These are phyloP conservation scores for Drosophila fulvimacula DNA, from an alignment of 2,888 invertebrate species.

Conservation along the genomic window DNA sequence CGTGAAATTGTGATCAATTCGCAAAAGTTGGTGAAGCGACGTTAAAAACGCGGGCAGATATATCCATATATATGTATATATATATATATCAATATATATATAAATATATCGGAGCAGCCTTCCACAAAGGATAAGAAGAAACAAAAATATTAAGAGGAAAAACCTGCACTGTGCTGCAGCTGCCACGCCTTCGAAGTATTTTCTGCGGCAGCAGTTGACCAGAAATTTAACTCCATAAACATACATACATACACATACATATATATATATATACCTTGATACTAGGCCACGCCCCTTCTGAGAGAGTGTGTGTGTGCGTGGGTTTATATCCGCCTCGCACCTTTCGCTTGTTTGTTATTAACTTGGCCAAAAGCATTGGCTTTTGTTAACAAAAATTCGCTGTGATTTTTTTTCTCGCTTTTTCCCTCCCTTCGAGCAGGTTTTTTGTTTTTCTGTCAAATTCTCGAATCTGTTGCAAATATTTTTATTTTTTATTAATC, in stretches of 20 bases:
- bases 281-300: not conserved
- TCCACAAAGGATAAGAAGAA: constrained; percentile 1
- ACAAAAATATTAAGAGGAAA: not conserved
- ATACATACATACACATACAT: too few relatives aligned
- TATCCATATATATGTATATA: not conserved
- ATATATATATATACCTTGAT: not conserved
- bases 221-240: constrained; percentile 32
- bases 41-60: constrained; percentile 87
- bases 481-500: constrained; percentile 10
- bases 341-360: constrained; percentile 40
- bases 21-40: constrained; percentile 96
- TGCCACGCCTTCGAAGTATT: constrained; percentile 48
- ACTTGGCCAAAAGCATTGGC: constrained; percentile 28
- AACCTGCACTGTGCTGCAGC: constrained; percentile 29
- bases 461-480: constrained; percentile 40
- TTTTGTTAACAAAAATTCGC: constrained; percentile 59
- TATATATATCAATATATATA: constrained; percentile 1
- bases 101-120: constrained; percentile 4
- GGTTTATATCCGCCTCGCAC: constrained; percentile 18
- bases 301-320: constrained; percentile 19
- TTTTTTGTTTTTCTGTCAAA: constrained; percentile 15
- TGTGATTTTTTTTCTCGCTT: constrained; percentile 59
- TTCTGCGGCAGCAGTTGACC: constrained; percentile 73
- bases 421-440: constrained; percentile 21
- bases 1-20: constrained; percentile 96